A percentile compares a stretch with the other conserved stretches of the same genome.
Evolutionary conservation across 2,888 invertebrate species (phyloP).

Genomic region (Epinotia bilunana): DNA sequence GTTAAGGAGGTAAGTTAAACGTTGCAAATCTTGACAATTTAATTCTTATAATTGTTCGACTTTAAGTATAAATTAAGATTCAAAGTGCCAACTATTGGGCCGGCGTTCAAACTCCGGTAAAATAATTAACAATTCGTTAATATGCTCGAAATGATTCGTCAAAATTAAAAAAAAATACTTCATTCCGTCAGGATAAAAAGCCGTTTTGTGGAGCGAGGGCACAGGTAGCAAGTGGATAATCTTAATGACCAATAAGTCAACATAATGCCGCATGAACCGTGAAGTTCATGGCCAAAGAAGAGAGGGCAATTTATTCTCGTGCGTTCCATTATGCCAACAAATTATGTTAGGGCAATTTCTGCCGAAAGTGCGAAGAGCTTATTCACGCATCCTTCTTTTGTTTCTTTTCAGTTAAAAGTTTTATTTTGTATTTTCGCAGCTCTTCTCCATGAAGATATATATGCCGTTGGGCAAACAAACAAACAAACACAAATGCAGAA

Average conservation of each 20-base stretch:
- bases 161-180: too few relatives aligned
- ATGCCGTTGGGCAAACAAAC: too few relatives aligned
- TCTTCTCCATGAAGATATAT: too few relatives aligned
- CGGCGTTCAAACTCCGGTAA: too few relatives aligned
- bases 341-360: conserved; percentile 62
- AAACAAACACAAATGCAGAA: too few relatives aligned
- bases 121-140: too few relatives aligned
- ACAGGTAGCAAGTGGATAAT: conserved; percentile 16
- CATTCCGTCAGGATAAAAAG: background rate
- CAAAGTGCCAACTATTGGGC: too few relatives aligned
- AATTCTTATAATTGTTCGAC: too few relatives aligned
- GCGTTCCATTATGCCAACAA: conserved; percentile 68
- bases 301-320: conserved; percentile 64
- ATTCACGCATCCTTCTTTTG: conserved; percentile 40
- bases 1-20: too few relatives aligned
- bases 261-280: conserved; percentile 54
- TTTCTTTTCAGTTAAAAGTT: conserved; percentile 39
- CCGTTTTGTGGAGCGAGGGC: background rate
- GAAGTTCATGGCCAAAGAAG: conserved; percentile 63
- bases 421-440: background rate
- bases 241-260: conserved; percentile 51
- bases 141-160: too few relatives aligned
- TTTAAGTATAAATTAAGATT: too few relatives aligned
- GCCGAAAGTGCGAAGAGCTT: conserved; percentile 45
- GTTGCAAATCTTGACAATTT: too few relatives aligned